Evolutionary conservation across 2,888 invertebrate species (phyloP).

Genomic region (Agrotis puta): DNA sequence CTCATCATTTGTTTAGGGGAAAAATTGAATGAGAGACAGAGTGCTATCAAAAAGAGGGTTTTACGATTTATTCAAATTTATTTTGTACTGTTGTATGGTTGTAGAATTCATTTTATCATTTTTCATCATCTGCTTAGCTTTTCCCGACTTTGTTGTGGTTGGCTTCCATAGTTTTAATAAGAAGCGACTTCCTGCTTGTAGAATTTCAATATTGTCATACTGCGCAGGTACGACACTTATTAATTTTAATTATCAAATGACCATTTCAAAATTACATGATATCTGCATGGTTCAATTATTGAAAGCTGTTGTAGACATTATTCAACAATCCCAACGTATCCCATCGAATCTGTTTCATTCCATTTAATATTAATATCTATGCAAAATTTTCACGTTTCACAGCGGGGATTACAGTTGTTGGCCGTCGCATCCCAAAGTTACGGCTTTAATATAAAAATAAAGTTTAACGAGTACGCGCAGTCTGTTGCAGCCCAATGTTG

Average conservation of each 20-base stretch:
- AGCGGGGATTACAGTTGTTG: constrained; percentile 83
- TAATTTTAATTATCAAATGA: background rate
- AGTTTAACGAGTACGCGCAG: constrained; percentile 87
- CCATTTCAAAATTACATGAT: background rate
- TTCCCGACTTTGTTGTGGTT: too few species aligned
- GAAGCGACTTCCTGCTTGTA: too few species aligned
- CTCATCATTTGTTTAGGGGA: constrained; percentile 55
- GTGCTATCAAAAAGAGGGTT: background rate
- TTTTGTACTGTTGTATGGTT: background rate
- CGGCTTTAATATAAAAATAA: constrained; percentile 90
- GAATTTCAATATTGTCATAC: background rate
- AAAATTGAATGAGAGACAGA: background rate
- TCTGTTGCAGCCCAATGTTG: constrained; percentile 86
- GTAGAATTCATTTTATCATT: too few species aligned
- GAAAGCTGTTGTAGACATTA: background rate
- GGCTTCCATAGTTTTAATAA: too few species aligned
- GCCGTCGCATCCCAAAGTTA: constrained; percentile 83
- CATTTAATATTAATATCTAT: constrained; percentile 69
- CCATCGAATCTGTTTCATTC: constrained; percentile 50
- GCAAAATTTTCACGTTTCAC: constrained; percentile 79
- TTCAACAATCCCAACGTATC: constrained; percentile 26
- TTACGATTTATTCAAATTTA: background rate
- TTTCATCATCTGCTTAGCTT: too few species aligned
- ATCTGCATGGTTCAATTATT: background rate
- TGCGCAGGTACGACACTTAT: background rate